Base-by-base conservation (phyloP, 1,140 invertebrate genomes). In the Liolophura sinensis region DNA sequence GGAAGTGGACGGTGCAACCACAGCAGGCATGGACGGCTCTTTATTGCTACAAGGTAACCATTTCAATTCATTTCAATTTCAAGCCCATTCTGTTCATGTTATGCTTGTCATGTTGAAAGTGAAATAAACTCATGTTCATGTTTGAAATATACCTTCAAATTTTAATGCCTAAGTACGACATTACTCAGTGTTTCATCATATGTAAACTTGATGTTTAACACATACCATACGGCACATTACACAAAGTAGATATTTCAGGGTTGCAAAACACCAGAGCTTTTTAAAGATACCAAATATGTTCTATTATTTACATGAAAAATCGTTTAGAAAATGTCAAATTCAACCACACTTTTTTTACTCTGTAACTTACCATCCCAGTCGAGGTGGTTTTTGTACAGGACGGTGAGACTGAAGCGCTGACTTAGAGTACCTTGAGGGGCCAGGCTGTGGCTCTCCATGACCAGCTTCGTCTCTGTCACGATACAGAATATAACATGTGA, bases 401-500 rank as follows among this genome's bases (percentile, higher is more conserved):
- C 46, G 58, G 20, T 60, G 27, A 16, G 58, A 60, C 31, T 20
- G 20, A 22, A 60, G 31, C 16, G 58, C 58, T 6, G 46, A 60
- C 31, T 60, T 60, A 16, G 58, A 60, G 31, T 60, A 60, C 31
- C 20, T 60, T n/a, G n/a, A 54, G n/a, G n/a, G 24, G 24, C 51
- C n/a, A 54, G n/a, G 51, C n/a, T 54, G 24, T 54, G 24, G 51
- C 24, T 20, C 51, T 12, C 7, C 51, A n/a, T 20, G 24, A n/a
- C 24, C 12, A 24, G 51, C n/a, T 20, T 54, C n/a, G 7, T 54
- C n/a, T 7, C n/a, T 54, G 51, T 54, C 3, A 24, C 3, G n/a
- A n/a, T 4, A n/a, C 51, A 54, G 12, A 54, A 54, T 54, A 24
- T 24, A n/a, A 3, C n/a, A n/a, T 54, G 24, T 54, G 24, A 54